phyloP scores from a whole-genome alignment of 2,888 invertebrate genomes.

The Apamea anceps region DNA sequence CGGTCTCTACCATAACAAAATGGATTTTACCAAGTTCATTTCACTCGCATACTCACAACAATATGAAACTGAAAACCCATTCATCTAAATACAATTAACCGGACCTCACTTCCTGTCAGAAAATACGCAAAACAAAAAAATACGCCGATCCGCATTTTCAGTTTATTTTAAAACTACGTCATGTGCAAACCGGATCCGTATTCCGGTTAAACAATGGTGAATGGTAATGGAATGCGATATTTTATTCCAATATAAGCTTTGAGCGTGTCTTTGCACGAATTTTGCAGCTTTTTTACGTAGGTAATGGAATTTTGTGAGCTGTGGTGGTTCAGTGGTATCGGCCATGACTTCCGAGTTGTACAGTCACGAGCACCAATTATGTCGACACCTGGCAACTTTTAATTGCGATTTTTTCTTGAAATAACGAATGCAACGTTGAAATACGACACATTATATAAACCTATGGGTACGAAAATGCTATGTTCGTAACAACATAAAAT shows the following conservation, averaged over 20 bases:
- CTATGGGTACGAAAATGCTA: too few relatives aligned
- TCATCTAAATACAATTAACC: conserved; percentile 54
- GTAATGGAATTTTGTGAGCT: background rate
- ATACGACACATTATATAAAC: too few relatives aligned
- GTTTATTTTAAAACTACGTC: conserved; percentile 32
- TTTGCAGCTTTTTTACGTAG: background rate
- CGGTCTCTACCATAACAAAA: background rate
- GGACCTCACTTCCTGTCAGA: conserved; percentile 28
- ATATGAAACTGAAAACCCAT: conserved; percentile 33
- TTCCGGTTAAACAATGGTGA: conserved; percentile 47
- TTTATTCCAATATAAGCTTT: conserved; percentile 47
- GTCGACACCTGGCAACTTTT: too few relatives aligned
- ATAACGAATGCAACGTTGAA: too few relatives aligned
- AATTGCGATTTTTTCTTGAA: too few relatives aligned
- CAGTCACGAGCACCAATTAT: too few relatives aligned
- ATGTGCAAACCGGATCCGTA: conserved; percentile 27
- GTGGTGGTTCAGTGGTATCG: background rate
- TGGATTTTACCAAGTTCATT: conserved; percentile 23
- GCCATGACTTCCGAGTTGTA: background rate
- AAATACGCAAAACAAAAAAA: conserved; percentile 31
- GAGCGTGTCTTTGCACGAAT: background rate
- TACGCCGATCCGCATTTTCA: conserved; percentile 21
- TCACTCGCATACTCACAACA: background rate
- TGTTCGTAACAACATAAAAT: too few relatives aligned
- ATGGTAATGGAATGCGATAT: conserved; percentile 42